A percentile compares a stretch with the other conserved stretches of the same genome.
Conservation (phyloP, 1,140 invertebrate species). For the Drosophila ambigua region DNA sequence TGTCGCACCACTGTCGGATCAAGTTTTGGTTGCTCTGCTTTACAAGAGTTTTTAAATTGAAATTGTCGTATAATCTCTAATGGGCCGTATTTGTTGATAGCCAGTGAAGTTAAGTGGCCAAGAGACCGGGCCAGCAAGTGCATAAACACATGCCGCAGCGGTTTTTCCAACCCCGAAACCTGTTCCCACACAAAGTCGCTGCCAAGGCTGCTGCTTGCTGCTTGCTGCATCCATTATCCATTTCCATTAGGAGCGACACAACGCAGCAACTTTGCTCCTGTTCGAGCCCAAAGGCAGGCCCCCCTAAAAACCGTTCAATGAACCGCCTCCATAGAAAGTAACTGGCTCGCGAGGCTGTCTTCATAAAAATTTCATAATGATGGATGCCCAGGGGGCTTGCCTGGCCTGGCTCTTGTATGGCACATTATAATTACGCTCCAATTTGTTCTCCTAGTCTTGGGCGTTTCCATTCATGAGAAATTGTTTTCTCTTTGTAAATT, state of each 20-base stretch:
- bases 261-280: constrained; percentile 38
- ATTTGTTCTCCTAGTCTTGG: constrained; percentile 7
- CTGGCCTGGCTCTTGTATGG: constrained; percentile 21
- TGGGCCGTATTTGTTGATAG: constrained; percentile 65
- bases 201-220: constrained; percentile 28
- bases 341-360: not conserved
- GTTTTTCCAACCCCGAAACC: constrained; percentile 61
- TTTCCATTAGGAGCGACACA: constrained; percentile 47
- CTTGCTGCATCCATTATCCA: constrained; percentile 14
- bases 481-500: constrained; percentile 7
- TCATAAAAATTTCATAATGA: constrained; percentile 46
- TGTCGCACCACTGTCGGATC: constrained; percentile 11
- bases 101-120: constrained; percentile 35
- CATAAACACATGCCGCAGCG: constrained; percentile 41
- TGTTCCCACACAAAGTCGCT: constrained; percentile 54
- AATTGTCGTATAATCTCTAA: constrained; percentile 78
- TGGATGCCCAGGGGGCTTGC: constrained; percentile 23
- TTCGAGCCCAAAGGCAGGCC: constrained; percentile 37
- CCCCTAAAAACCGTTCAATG: constrained; percentile 23
- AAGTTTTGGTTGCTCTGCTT: constrained; percentile 41
- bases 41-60: constrained; percentile 62
- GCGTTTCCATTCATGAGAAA: constrained; percentile 18
- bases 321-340: constrained; percentile 48
- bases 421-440: constrained; percentile 24
- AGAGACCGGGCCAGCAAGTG: constrained; percentile 45